These are phyloP conservation scores for Oreortyx pictus DNA, from an alignment of 2,797 vertebrate genomes.

Conservation along the genomic window DNA sequence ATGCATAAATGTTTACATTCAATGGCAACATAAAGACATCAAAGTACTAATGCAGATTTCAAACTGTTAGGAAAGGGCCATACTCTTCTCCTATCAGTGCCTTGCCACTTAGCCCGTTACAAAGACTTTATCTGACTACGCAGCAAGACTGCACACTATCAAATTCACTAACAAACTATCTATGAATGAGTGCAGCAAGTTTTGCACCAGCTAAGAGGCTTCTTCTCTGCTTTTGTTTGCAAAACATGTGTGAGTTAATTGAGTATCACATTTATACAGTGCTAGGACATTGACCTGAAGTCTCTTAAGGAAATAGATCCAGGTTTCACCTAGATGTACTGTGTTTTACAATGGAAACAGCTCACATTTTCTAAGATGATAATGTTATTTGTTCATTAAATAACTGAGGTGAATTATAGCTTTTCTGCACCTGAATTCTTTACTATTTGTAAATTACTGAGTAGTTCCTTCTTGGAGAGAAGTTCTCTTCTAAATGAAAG, in stretches of 20 bases:
- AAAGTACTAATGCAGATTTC: neutral
- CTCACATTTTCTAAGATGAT: neutral
- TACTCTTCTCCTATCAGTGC: neutral
- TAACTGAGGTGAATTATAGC: neutral
- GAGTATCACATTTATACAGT: constrained; percentile 61
- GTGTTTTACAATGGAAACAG: neutral
- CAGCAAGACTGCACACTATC: constrained; percentile 36
- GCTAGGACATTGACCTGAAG: constrained; percentile 41
- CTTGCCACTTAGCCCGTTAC: constrained; percentile 17
- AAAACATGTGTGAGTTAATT: constrained; percentile 73
- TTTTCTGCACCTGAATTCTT: neutral
- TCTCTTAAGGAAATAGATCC: constrained; percentile 45
- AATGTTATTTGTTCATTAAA: constrained; percentile 54
- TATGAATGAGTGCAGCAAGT: constrained; percentile 20
- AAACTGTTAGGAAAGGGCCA: neutral
- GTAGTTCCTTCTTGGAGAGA: neutral
- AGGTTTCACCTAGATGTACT: neutral
- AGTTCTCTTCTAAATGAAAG: constrained; percentile 59
- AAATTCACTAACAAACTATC: constrained; percentile 43
- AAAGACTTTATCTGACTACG: constrained; percentile 33
- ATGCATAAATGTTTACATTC: neutral
- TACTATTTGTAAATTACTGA: neutral
- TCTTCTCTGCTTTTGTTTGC: constrained; percentile 69
- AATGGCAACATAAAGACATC: neutral
- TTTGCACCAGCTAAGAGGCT: constrained; percentile 51